Evolutionary conservation across 2,888 invertebrate species (phyloP), one percentile per base, ranked within the genome.

Genomic region (Pristionchus mayeri): DNA sequence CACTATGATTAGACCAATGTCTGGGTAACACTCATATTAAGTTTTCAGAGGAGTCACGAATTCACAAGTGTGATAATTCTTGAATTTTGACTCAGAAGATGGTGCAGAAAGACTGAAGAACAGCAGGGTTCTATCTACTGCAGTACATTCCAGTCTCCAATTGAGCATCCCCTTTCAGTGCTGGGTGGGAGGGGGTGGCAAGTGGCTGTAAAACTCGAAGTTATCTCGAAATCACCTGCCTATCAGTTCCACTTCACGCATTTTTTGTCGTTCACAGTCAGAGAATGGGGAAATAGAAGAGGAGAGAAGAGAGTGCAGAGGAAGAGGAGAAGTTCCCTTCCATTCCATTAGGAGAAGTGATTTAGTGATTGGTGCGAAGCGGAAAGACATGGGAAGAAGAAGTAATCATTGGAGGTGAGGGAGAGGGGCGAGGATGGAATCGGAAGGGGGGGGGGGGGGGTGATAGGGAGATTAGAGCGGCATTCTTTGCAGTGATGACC

Each of bases 171-270:
- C n/a, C n/a, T n/a, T n/a, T n/a, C n/a, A n/a, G n/a, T n/a, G n/a
- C n/a, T n/a, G n/a, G n/a, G 6, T 44, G 44, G 11, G 27, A 27
- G 11, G 2, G 60, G 60, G 24, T 24, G 60, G 60, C 27, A 13
- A 27, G 60, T 11, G 60, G 60, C 60, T 16, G 60, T 60, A 60
- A 60, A 60, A 60, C 60, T 60, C 60, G 60, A 60, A 60, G 60
- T 60, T 60, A 27, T 27, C 24, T 60, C 60, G 60, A 60, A 60
- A 60, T 60, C 67, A 67, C 67, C 67, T 67, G 67, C 67, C 67
- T 40, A 67, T 67, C 37, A 67, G 67, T 67, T 67, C 67, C 37
- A 37, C 67, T 37, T 34, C 37, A 21, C 37, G 18, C 34, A 67
- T 37, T 67, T 67, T 67, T 67, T 67, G 34, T n/a, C 37, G 16